phyloP scores from a whole-genome alignment of 2,113 vertebrate species.

The Dicaeum eximium region DNA sequence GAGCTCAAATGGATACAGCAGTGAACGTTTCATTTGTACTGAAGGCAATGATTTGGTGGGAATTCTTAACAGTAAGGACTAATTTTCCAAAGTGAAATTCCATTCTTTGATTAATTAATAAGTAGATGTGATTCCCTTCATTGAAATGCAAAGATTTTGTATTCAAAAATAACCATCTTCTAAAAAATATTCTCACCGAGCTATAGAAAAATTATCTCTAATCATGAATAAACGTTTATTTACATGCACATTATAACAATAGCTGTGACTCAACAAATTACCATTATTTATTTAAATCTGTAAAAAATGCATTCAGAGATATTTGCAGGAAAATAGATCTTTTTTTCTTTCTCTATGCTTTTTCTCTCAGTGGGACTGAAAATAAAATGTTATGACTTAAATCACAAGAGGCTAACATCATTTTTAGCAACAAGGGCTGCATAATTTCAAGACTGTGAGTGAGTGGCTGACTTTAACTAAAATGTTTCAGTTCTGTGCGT shows the following conservation, averaged over 20 bases:
- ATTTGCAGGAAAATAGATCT: slow-evolving; percentile 69
- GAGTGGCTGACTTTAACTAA: slow-evolving; percentile 96
- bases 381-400: slow-evolving; percentile 97
- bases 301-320: slow-evolving; percentile 69
- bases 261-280: slow-evolving; percentile 71
- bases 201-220: slow-evolving; percentile 35
- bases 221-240: slow-evolving; percentile 72
- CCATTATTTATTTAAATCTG: slow-evolving; percentile 74
- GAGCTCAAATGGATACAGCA: slow-evolving; percentile 44
- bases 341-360: slow-evolving; percentile 77
- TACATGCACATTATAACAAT: slow-evolving; percentile 62
- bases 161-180: slow-evolving; percentile 43
- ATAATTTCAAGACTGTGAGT: slow-evolving; percentile 92
- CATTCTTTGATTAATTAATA: slow-evolving; percentile 69
- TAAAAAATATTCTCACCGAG: background rate
- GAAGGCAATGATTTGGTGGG: slow-evolving; percentile 48
- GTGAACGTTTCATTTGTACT: slow-evolving; percentile 46
- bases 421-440: slow-evolving; percentile 90
- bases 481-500: slow-evolving; percentile 94
- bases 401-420: slow-evolving; percentile 96
- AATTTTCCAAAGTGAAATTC: slow-evolving; percentile 67
- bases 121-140: slow-evolving; percentile 53
- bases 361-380: slow-evolving; percentile 82
- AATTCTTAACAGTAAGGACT: slow-evolving; percentile 60
- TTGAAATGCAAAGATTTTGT: slow-evolving; percentile 51